Percentiles rank a stretch among this genome's conserved stretches.
phyloP scores from a whole-genome alignment of 2,113 vertebrate species.

The Hypocryptadius cinnamomeus region DNA sequence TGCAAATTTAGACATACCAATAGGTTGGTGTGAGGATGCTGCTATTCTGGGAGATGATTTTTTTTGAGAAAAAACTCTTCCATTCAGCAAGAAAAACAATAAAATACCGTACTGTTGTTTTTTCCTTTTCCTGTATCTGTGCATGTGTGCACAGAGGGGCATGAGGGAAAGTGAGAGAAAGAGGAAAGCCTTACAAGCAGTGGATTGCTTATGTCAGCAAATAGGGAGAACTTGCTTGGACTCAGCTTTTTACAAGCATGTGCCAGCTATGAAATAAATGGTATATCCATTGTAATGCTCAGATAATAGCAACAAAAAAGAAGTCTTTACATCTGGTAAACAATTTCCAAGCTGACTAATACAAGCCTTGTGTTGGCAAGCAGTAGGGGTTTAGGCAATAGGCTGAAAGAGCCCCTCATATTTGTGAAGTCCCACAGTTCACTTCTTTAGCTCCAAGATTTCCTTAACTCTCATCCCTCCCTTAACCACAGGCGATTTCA shows the following conservation, averaged over 20 bases:
- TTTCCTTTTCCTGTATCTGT: neutral
- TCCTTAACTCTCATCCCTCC: neutral
- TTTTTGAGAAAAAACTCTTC: neutral
- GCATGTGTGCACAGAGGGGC: fast-evolving
- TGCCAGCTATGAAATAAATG: neutral
- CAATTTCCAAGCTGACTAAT: neutral
- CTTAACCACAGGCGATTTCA: neutral
- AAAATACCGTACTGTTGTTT: neutral
- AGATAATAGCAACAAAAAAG: neutral
- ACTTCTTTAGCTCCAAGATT: neutral
- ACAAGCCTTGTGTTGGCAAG: neutral
- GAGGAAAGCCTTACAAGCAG: neutral
- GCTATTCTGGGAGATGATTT: neutral
- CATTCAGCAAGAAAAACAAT: neutral
- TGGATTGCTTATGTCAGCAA: neutral
- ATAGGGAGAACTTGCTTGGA: neutral
- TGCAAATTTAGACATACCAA: neutral
- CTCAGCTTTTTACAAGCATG: neutral
- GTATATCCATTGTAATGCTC: neutral
- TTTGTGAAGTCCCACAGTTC: neutral
- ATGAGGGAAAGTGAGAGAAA: neutral
- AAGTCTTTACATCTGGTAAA: neutral
- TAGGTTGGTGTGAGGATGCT: neutral
- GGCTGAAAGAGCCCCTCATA: neutral
- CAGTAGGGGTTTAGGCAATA: neutral